Percentiles rank a stretch among this genome's conserved stretches.
Conservation (phyloP, 2,113 vertebrate species). For the Eolophus roseicapilla region DNA sequence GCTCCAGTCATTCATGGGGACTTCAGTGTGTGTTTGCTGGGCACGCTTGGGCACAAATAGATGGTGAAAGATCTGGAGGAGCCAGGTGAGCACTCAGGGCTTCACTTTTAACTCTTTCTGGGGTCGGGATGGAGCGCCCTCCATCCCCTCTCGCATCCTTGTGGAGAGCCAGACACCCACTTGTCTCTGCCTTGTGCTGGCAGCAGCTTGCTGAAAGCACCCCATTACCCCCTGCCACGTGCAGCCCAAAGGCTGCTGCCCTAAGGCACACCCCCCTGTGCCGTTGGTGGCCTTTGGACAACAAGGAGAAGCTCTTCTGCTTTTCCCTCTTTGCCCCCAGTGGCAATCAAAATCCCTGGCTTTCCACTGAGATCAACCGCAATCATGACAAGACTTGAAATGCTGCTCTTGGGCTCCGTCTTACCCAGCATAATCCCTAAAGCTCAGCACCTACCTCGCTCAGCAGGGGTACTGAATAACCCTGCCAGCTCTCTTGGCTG, state of each 20-base stretch:
- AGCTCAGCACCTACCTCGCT: constrained; percentile 12
- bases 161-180: not conserved
- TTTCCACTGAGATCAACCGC: constrained; percentile 30
- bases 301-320: not conserved
- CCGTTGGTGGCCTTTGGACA: not conserved
- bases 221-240: not conserved
- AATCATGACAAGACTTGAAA: constrained; percentile 63
- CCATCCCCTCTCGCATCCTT: not conserved
- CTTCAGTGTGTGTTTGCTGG: constrained; percentile 61
- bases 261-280: not conserved
- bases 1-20: constrained; percentile 89
- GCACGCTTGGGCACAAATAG: constrained; percentile 44
- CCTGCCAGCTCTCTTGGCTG: constrained; percentile 44
- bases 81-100: constrained; percentile 35
- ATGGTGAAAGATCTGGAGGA: not conserved
- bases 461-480: not conserved
- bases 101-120: constrained; percentile 64
- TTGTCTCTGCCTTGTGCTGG: constrained; percentile 33
- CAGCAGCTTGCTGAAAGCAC: not conserved
- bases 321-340: not conserved
- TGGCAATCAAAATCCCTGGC: constrained; percentile 32
- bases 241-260: not conserved
- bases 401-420: constrained; percentile 24
- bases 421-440: constrained; percentile 35
- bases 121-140: not conserved